Evolutionary conservation across 1,140 invertebrate species (phyloP).

Genomic region (Diplogasteroides magnus): DNA sequence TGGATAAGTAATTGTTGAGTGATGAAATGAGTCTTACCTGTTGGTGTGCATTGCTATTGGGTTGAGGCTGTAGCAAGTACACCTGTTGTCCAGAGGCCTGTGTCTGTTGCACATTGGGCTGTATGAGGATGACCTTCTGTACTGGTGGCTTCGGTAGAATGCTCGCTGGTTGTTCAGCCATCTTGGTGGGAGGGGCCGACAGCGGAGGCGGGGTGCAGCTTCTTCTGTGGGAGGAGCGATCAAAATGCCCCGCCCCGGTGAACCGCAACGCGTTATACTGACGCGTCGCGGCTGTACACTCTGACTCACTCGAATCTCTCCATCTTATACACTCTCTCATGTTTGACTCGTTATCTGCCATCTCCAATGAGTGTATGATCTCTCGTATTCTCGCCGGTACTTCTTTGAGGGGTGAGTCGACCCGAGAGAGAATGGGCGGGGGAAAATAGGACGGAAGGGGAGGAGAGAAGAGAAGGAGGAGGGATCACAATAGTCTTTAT

Average conservation of each 20-base stretch:
- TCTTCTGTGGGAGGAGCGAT: neutral
- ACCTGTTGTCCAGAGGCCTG: slow-evolving; percentile 11
- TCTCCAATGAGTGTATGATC: no score
- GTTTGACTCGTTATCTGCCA: no score
- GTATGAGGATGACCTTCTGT: slow-evolving; percentile 21
- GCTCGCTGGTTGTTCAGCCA: slow-evolving; percentile 1
- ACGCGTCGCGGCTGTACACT: neutral
- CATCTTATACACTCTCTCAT: neutral
- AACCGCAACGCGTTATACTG: neutral
- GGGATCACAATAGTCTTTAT: neutral
- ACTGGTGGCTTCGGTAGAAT: slow-evolving; percentile 16
- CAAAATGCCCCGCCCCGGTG: neutral
- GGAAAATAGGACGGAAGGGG: neutral
- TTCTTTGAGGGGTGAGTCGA: no score
- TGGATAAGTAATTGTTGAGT: neutral
- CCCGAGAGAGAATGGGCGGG: slow-evolving; percentile 6
- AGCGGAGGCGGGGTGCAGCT: no score
- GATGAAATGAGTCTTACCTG: slow-evolving; percentile 8
- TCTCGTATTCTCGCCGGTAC: no score
- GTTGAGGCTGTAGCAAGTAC: slow-evolving; percentile 12
- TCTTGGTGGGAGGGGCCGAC: slow-evolving; percentile 4
- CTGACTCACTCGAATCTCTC: neutral
- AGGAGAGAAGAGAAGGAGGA: neutral
- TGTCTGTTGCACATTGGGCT: slow-evolving; percentile 2
- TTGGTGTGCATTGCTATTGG: slow-evolving; percentile 11